Percentiles rank a stretch among this genome's conserved stretches.
Conservation (phyloP, 2,888 invertebrate genomes). For the Drosophila testacea region DNA sequence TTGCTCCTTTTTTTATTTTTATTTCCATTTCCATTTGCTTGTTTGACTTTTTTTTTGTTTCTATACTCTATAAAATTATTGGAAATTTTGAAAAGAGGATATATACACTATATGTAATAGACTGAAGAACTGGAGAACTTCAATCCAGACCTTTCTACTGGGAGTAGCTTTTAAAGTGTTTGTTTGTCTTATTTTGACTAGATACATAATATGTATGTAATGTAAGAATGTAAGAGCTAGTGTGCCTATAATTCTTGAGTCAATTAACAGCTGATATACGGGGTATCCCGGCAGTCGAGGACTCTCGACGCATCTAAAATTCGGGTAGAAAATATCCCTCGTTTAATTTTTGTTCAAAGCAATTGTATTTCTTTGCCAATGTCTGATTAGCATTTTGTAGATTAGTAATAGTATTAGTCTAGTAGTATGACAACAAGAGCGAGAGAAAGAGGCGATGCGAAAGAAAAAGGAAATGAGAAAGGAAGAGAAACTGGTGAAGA, state of each 20-base stretch:
- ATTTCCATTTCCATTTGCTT: conserved; percentile 35
- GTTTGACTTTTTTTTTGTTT: conserved; percentile 1
- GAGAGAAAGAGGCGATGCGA: background rate
- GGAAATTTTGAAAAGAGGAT: too few relatives aligned
- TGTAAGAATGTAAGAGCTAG: too few relatives aligned
- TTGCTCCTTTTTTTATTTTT: conserved; percentile 41
- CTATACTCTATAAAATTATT: background rate
- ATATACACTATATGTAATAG: background rate
- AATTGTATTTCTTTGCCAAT: background rate
- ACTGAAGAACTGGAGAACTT: too few relatives aligned
- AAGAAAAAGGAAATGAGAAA: too few relatives aligned
- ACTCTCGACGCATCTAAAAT: background rate
- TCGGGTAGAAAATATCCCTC: background rate
- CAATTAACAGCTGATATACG: background rate
- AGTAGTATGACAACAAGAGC: background rate
- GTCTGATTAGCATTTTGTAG: background rate
- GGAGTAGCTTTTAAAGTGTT: too few relatives aligned
- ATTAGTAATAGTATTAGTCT: background rate
- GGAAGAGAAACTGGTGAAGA: background rate
- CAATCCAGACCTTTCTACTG: background rate
- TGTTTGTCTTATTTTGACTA: too few relatives aligned
- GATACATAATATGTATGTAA: too few relatives aligned
- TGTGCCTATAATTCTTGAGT: background rate
- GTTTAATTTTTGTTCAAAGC: background rate
- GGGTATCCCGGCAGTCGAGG: background rate